Base-by-base conservation (phyloP, 2,113 vertebrate species). In the Chlorocebus sabaeus region DNA sequence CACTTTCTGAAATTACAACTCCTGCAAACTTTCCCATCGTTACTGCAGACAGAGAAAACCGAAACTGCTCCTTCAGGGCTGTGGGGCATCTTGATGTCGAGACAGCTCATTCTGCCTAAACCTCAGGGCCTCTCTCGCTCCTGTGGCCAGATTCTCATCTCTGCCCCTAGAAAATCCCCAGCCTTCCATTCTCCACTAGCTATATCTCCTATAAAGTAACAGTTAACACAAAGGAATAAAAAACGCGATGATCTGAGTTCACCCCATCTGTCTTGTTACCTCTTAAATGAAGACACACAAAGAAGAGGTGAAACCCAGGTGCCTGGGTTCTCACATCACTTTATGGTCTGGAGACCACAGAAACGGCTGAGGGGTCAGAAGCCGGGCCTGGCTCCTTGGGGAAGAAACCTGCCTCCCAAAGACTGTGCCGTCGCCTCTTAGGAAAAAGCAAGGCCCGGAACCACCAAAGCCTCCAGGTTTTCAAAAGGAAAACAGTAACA, bases 81-180 rank as follows among this genome's bases (percentile, higher is more conserved):
- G 0, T 30, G 0, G 5, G 45, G 2, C 8, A 3, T 1, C 20
- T 35, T 10, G 0, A 22, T 18, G n/a, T 27, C 10, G 4, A 0
- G 25, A 38, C 17, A 11, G 72, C 68, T 10, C 22, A 43, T 18
- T 52, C 78, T 25, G 40, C 61, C 17, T 8, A 38, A 25, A 17
- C 18, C 55, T 43, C 45, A 30, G 12, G 32, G 7, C 17, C 30
- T 72, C 68, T 23, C 2, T 2, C 16, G 11, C 13, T 52, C 76
- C 40, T 40, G 32, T 0, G 3, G 87, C 32, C 48, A 40, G 43
- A 11, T 13, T 72, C 43, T 50, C 57, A 3, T 22, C 40, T 70
- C 73, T 76, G 68, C 12, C 83, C 87, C 45, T 2, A 18, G 16
- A 7, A 61, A 67, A 18, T 11, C 64, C 43, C 20, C 35, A 4